Evolutionary conservation across 2,888 invertebrate species (phyloP).

Genomic region (Sepiola atlantica): DNA sequence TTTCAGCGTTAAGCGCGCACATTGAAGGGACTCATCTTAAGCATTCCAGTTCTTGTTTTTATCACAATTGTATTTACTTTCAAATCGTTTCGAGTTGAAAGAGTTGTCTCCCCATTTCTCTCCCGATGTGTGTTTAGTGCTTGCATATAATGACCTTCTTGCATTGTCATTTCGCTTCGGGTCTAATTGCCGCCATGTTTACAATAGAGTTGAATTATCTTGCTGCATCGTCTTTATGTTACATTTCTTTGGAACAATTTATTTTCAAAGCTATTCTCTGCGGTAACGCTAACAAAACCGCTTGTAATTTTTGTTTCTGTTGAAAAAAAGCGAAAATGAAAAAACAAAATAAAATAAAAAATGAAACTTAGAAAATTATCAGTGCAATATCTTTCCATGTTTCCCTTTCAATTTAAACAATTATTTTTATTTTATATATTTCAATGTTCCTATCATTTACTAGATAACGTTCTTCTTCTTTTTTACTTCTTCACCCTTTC

Average conservation of each 20-base stretch:
- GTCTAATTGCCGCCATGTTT: background rate
- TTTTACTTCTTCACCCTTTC: too few species aligned
- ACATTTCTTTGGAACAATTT: background rate
- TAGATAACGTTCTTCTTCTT: too few species aligned
- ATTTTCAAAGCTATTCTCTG: conserved; percentile 8
- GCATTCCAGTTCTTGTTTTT: background rate
- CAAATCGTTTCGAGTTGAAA: background rate
- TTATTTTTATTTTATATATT: background rate
- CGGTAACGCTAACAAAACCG: background rate
- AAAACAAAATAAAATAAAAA: too few species aligned
- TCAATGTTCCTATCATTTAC: too few species aligned
- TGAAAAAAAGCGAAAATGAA: background rate
- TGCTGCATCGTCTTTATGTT: background rate
- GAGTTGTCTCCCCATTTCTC: background rate
- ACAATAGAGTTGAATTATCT: conserved; percentile 7
- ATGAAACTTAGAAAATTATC: conserved; percentile 3
- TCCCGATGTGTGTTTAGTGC: background rate
- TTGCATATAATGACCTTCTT: background rate
- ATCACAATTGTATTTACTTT: background rate
- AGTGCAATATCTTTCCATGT: background rate
- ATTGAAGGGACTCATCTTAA: too few species aligned
- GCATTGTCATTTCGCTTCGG: background rate
- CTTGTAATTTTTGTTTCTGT: background rate
- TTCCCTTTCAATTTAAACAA: background rate
- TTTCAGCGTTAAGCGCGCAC: too few species aligned